Conservation (phyloP, 2,888 invertebrate genomes). For the Bembecia ichneumoniformis region DNA sequence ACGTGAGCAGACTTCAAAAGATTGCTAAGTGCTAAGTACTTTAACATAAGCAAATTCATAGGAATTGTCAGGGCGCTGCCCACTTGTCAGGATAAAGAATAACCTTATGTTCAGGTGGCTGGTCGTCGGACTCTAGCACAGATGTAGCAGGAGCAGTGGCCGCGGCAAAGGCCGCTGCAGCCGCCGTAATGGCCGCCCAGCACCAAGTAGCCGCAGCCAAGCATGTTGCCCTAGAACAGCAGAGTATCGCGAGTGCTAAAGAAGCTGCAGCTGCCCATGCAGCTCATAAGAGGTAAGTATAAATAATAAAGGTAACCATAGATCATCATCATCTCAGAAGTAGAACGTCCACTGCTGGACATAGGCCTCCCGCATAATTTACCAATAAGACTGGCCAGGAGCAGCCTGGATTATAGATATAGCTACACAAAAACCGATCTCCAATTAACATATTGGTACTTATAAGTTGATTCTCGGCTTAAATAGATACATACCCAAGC, state of each 20-base stretch:
- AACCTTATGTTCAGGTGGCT: constrained; percentile 6
- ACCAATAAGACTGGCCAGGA: too few relatives aligned
- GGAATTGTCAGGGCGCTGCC: too few relatives aligned
- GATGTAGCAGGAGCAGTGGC: constrained; percentile 81
- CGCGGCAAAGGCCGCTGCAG: constrained; percentile 81
- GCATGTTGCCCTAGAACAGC: constrained; percentile 79
- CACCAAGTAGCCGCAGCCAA: constrained; percentile 82
- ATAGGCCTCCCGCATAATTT: not conserved
- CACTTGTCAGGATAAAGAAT: too few relatives aligned
- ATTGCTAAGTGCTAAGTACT: too few relatives aligned
- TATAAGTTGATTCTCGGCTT: too few relatives aligned
- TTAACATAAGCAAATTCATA: too few relatives aligned
- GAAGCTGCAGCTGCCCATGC: constrained; percentile 78
- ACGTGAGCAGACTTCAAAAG: too few relatives aligned
- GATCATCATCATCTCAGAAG: too few relatives aligned
- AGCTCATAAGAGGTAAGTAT: constrained; percentile 64
- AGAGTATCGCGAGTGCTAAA: constrained; percentile 80
- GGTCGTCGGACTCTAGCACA: constrained; percentile 64
- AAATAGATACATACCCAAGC: too few relatives aligned
- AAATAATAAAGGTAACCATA: not conserved
- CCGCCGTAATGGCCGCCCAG: constrained; percentile 79
- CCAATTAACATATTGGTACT: too few relatives aligned
- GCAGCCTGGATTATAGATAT: not conserved
- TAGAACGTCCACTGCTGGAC: too few relatives aligned
- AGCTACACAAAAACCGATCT: too few relatives aligned